These are phyloP conservation scores for Momotus momota DNA, from an alignment of 2,797 vertebrate species.

Conservation along the genomic window DNA sequence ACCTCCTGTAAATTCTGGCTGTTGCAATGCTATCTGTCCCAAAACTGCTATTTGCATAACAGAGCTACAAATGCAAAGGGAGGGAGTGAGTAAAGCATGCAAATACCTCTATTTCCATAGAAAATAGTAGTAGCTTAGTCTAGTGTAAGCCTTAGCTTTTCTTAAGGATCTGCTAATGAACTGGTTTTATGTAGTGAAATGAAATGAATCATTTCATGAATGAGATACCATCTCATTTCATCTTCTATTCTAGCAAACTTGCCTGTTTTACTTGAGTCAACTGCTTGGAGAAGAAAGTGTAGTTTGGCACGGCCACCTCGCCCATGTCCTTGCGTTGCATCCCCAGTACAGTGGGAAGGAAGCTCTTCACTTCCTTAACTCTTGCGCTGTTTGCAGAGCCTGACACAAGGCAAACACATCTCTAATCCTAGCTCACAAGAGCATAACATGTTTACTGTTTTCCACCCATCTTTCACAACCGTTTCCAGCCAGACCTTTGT, in stretches of 20 bases:
- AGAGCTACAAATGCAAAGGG: neutral
- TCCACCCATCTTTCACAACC: neutral
- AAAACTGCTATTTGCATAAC: neutral
- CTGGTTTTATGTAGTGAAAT: neutral
- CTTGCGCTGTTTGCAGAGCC: neutral
- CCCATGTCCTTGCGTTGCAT: neutral
- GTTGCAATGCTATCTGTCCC: neutral
- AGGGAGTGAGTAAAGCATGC: neutral
- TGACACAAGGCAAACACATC: neutral
- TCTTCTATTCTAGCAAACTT: neutral
- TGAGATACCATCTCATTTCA: neutral
- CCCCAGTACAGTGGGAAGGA: neutral
- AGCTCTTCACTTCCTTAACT: neutral
- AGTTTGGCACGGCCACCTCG: neutral
- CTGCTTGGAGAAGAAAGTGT: neutral
- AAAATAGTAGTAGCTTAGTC: neutral
- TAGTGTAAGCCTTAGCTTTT: neutral
- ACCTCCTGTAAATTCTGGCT: neutral
- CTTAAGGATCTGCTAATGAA: neutral
- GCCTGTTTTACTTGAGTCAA: neutral
- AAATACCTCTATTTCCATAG: neutral
- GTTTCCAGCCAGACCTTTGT: neutral
- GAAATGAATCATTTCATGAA: neutral
- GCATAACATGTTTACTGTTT: neutral
- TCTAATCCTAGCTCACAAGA: neutral